phyloP scores from a whole-genome alignment of 1,140 invertebrate species.

The Proctacanthus coquilletti region DNA sequence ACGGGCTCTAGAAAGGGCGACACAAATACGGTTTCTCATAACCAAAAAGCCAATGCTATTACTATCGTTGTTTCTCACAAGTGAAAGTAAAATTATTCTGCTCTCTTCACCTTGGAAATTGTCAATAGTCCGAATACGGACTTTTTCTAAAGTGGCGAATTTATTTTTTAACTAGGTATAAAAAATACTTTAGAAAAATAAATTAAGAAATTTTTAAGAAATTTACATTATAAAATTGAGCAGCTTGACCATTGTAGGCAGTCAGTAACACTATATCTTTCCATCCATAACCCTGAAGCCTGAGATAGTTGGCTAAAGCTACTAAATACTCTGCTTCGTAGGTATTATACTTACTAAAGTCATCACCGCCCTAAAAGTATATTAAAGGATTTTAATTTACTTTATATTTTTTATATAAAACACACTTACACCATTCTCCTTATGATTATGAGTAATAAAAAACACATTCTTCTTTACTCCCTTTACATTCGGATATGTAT shows the following conservation, averaged over 20 bases:
- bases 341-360: slow-evolving; percentile 38
- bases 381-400: too few relatives aligned
- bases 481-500: slow-evolving; percentile 31
- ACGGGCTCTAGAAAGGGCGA: slow-evolving; percentile 67
- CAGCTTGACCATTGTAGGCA: slow-evolving; percentile 45
- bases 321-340: slow-evolving; percentile 42
- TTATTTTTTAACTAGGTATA: slow-evolving; percentile 5
- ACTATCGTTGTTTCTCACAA: slow-evolving; percentile 57
- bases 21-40: slow-evolving; percentile 62
- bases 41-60: slow-evolving; percentile 63
- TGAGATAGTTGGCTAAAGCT: slow-evolving; percentile 39
- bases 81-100: slow-evolving; percentile 66
- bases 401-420: not conserved
- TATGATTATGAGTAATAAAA: slow-evolving; percentile 41
- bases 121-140: slow-evolving; percentile 50
- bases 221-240: slow-evolving; percentile 9
- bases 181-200: not conserved
- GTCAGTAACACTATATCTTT: slow-evolving; percentile 48
- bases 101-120: slow-evolving; percentile 79
- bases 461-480: slow-evolving; percentile 40
- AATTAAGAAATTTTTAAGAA: slow-evolving; percentile 1
- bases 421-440: slow-evolving; percentile 26
- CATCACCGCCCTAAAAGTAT: slow-evolving; percentile 29
- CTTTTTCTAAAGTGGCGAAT: slow-evolving; percentile 32
- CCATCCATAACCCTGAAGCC: slow-evolving; percentile 39